Evolutionary conservation across 2,113 vertebrate genomes (phyloP), one percentile per base, ranked within the genome.

Genomic region (Casuarius casuarius): DNA sequence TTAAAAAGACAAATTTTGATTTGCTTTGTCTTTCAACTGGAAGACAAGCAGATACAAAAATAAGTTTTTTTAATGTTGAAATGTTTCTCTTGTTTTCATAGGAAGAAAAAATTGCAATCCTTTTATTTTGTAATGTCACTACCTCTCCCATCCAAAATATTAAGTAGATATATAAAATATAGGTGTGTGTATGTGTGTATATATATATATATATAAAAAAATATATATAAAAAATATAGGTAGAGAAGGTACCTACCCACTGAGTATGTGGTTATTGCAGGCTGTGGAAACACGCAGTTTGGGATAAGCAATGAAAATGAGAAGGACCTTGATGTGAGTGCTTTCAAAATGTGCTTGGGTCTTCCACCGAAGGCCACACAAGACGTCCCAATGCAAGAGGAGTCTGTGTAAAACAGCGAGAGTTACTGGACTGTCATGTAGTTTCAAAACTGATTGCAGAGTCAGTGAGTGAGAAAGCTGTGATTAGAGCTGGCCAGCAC

Each of bases 381-480:
- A 6, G 19, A 48, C 31, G 16, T 56, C 6, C 6, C 15, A 0
- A 1, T 70, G 40, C 40, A 33, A 95, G 16, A 28, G 35, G 33
- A 73, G 49, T 72, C 22, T 70, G 31, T 31, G 54, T 40, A 49
- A 13, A 13, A 46, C 17, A 15, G 11, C 0, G 0, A 84, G 10
- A 65, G 11, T 6, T 31, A 31, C 0, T 2, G 2, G 48, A 71
- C 56, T 33, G 40, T 4, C 31, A 1, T 4, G 0, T 1, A 7
- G 6, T 28, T 92, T 28, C 26, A 52, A 54, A 1, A 33, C 15
- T 7, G 33, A 12, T 18, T 79, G 72, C 52, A 87, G 62, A 58
- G 40, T 46, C 73, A 62, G n/a, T 10, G 31, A 88, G 58, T 78
- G 48, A 33, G 23, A 72, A 94, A 68, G 12, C 48, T 75, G 58